A percentile compares a stretch with the other conserved stretches of the same genome.
Evolutionary conservation across 2,113 vertebrate species (phyloP).

Genomic region (Oncorhynchus tshawytscha): DNA sequence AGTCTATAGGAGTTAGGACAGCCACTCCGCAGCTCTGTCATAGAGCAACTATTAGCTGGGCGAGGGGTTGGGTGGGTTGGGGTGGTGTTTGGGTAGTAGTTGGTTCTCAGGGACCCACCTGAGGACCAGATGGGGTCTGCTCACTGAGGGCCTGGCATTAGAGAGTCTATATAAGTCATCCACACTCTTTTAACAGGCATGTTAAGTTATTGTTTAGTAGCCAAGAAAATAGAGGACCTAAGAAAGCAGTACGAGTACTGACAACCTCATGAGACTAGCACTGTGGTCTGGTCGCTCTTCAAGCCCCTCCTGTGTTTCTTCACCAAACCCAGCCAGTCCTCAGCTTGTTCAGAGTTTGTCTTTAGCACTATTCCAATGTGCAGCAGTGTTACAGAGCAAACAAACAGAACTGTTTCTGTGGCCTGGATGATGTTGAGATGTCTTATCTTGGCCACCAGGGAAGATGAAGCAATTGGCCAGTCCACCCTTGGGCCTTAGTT

Average conservation of each 20-base stretch:
- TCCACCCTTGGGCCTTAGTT: conserved; percentile 11
- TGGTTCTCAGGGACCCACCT: conserved; percentile 2
- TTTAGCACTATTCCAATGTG: conserved; percentile 55
- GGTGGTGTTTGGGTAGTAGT: background rate
- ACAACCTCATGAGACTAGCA: conserved; percentile 44
- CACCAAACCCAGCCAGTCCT: conserved; percentile 43
- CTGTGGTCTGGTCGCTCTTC: conserved; percentile 49
- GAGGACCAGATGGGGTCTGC: conserved; percentile 11
- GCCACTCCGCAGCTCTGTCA: conserved; percentile 34
- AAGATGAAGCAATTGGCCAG: conserved; percentile 32
- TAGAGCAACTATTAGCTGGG: conserved; percentile 36
- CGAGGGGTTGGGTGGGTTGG: conserved; percentile 8
- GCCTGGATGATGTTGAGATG: conserved; percentile 37
- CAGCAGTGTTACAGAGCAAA: conserved; percentile 63
- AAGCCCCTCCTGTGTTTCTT: conserved; percentile 66
- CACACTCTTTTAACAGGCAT: conserved; percentile 1
- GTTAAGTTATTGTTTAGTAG: background rate
- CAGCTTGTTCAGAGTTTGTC: conserved; percentile 53
- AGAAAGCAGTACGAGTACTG: too few relatives aligned
- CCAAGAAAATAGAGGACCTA: background rate
- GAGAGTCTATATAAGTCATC: background rate
- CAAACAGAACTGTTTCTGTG: conserved; percentile 38
- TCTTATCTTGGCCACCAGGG: conserved; percentile 66
- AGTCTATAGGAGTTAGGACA: conserved; percentile 46
- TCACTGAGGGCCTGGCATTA: background rate